Base-by-base conservation (phyloP, 2,113 vertebrate genomes). In the Ophiodon elongatus region DNA sequence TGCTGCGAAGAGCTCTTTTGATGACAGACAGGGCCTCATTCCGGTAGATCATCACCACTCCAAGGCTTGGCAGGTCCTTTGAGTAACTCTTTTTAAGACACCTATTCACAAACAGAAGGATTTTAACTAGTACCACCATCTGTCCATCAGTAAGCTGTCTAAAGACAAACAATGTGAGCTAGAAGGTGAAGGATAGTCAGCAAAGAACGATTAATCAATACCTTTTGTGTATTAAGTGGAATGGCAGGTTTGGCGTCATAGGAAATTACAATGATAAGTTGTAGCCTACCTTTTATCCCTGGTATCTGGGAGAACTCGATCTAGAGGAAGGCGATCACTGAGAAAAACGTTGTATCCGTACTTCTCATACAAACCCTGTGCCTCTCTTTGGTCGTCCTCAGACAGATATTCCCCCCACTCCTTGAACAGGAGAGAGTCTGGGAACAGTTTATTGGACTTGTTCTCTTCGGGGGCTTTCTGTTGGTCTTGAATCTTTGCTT, bases 1-100 rank as follows among this genome's bases (percentile, higher is more conserved):
- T 82, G 78, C 95, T 96, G 64, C 62, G 83, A 69, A 97, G 66
- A 29, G 96, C 96, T 71, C 95, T 80, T 43, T 96, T 88, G 43
- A 97, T 76, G 56, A 96, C 2, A 0, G 96, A 96, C 37, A 96
- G 83, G 5, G 95, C 95, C 82, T 97, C 96, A 0, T 97, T 79
- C 80, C 95, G 50, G 87, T 96, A 97, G 84, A 96, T 96, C 78
- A 97, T 86, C 31, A 97, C 82, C 21, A 96, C 95, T 1, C 93
- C 91, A 3, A 97, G 29, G 0, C 68, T 95, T 0, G 96, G 96
- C 11, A 97, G 95, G 8, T 94, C 90, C 56, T 93, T 86, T 0
- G 94, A 76, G 43, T 97, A 96, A 2, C 2, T 88, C 82, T 94
- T 96, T 52, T 63, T 80, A 14, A 83, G 17, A 83, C 96, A 96